phyloP scores from a whole-genome alignment of 2,113 vertebrate genomes.

The Lonchura striata region DNA sequence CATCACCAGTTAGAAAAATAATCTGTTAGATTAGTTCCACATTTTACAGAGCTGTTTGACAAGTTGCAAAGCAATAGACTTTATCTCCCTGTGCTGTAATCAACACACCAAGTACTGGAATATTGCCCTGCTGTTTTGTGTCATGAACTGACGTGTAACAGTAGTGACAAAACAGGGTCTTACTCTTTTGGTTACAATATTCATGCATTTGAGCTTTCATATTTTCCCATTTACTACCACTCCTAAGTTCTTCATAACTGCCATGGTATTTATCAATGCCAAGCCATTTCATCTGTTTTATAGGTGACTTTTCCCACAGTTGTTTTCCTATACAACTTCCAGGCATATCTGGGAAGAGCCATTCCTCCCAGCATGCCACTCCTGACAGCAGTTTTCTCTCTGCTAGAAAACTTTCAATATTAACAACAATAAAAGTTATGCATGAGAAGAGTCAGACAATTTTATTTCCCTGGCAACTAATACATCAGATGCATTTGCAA shows the following conservation, averaged over 20 bases:
- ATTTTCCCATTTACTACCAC: not conserved
- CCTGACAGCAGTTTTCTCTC: not conserved
- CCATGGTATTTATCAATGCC: not conserved
- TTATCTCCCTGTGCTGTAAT: not conserved
- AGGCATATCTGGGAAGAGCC: not conserved
- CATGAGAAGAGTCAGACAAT: not conserved
- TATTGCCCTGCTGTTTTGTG: not conserved
- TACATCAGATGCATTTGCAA: not conserved
- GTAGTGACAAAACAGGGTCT: not conserved
- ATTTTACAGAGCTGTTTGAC: slow-evolving; percentile 22
- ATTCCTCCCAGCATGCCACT: accelerated
- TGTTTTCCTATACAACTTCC: not conserved
- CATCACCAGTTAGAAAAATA: not conserved
- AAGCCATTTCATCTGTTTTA: not conserved
- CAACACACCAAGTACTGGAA: not conserved
- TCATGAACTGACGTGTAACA: accelerated
- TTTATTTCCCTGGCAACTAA: not conserved
- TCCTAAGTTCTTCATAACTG: not conserved
- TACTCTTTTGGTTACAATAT: not conserved
- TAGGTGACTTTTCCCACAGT: not conserved
- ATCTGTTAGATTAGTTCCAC: slow-evolving; percentile 6
- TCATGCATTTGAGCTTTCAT: not conserved
- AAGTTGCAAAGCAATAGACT: slow-evolving; percentile 14
- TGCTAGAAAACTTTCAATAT: not conserved
- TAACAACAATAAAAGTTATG: not conserved